A percentile compares a stretch with the other conserved stretches of the same genome.
Evolutionary conservation across 1,140 invertebrate genomes (phyloP).

Genomic region (Leptonema lineaticorne): DNA sequence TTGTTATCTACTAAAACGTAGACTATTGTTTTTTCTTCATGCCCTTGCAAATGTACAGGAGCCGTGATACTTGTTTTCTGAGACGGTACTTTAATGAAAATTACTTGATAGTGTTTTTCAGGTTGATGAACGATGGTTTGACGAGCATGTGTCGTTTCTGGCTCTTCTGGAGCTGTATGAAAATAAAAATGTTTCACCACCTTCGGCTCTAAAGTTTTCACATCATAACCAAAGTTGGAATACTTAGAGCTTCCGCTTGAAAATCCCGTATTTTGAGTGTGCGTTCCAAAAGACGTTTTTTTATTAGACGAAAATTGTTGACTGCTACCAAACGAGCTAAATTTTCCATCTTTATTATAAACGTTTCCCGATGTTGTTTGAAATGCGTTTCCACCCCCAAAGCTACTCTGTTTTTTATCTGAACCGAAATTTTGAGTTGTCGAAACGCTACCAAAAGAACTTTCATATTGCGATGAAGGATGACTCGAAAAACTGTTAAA

Average conservation of each 20-base stretch:
- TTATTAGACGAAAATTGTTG: background rate
- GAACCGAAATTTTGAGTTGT: background rate
- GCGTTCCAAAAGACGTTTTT: background rate
- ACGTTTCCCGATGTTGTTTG: background rate
- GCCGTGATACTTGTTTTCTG: background rate
- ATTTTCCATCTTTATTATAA: background rate
- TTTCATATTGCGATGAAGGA: background rate
- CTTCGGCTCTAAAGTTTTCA: background rate
- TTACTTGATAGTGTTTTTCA: conserved; percentile 74
- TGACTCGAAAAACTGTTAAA: background rate
- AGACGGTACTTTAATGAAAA: conserved; percentile 71
- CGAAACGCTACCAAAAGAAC: background rate
- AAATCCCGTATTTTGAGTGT: background rate
- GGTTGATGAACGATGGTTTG: conserved; percentile 46
- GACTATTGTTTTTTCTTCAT: conserved; percentile 77
- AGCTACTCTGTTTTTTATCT: background rate
- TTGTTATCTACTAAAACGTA: conserved; percentile 72
- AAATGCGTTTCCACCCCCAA: background rate
- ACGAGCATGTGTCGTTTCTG: conserved; percentile 44
- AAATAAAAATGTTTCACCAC: conserved; percentile 12
- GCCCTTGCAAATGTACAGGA: conserved; percentile 55
- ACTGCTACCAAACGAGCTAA: background rate
- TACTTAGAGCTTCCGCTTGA: background rate
- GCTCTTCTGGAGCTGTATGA: conserved; percentile 46
- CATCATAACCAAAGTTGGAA: background rate